Evolutionary conservation across 2,888 invertebrate genomes (phyloP), one percentile per base, ranked within the genome.

Genomic region (Arenicola marina): DNA sequence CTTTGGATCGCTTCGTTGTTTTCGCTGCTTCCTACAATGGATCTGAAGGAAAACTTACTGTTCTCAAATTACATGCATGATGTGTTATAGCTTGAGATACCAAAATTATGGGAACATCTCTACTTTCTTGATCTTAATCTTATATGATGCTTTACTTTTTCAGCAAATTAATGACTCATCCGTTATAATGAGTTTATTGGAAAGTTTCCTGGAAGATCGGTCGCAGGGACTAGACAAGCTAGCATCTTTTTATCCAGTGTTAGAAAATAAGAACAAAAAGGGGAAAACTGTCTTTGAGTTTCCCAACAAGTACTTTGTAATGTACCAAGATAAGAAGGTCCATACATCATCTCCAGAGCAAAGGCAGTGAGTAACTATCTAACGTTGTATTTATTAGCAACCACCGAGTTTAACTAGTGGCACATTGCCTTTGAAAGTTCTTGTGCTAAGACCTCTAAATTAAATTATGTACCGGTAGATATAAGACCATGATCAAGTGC

Each of bases 101-200:
- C n/a, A n/a, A n/a, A n/a, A n/a, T n/a, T n/a, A n/a, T n/a, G n/a
- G n/a, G n/a, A n/a, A n/a, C n/a, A n/a, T n/a, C n/a, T n/a, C n/a
- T n/a, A n/a, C n/a, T n/a, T n/a, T n/a, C n/a, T n/a, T 15, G 43
- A 38, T 15, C 11, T 38, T 38, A 45, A 45, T 51, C 3, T 11
- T 46, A 21, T 56, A 21, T 24, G 28, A n/a, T 56, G 7, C 11
- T 56, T 59, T 29, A 33, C 56, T 7, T 56, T 57, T 57, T 74
- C 86, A 56, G 51, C 93, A 94, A 85, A 84, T 99, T 62, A 90
- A 92, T 75, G 99, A 99, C 80, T 98, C 97, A 69, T 90, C 93
- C 26, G 91, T 95, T 82, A 96, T 99, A 59, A 89, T 98, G 73
- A 97, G 97, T 3, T 86, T 92, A 1, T 79, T 99, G 57, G 89